Percentiles rank a stretch among this genome's conserved stretches.
phyloP scores from a whole-genome alignment of 2,797 vertebrate genomes.

The Myiothlypis chrysogaster region DNA sequence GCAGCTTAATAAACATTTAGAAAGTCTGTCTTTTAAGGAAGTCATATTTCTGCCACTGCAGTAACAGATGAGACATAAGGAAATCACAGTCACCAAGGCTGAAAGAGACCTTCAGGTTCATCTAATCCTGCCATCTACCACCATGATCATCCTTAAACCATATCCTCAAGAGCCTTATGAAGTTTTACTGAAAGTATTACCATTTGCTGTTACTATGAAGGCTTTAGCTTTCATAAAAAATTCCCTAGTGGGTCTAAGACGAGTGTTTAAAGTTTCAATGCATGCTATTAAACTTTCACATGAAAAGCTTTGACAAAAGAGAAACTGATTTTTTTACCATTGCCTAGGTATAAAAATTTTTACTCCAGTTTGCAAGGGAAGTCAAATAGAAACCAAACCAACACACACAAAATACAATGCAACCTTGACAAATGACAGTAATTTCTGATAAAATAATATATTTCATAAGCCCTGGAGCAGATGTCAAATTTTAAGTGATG shows the following conservation, averaged over 20 bases:
- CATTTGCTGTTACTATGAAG: not conserved
- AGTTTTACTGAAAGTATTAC: not conserved
- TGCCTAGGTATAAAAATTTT: rapidly evolving
- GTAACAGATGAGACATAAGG: not conserved
- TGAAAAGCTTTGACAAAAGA: not conserved
- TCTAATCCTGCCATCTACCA: not conserved
- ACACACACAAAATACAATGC: not conserved
- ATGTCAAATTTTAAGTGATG: not conserved
- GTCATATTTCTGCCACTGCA: not conserved
- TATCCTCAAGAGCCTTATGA: not conserved
- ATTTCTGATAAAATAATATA: not conserved
- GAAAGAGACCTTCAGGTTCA: not conserved
- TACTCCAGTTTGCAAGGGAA: not conserved
- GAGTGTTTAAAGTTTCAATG: not conserved
- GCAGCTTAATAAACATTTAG: not conserved
- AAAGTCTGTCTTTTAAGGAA: not conserved
- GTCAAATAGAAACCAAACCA: not conserved
- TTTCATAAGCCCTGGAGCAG: not conserved
- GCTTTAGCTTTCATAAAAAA: not conserved
- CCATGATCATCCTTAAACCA: not conserved
- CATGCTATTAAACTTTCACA: not conserved
- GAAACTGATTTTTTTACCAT: not conserved
- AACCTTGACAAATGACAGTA: not conserved
- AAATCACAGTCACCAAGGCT: not conserved
- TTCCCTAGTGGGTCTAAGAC: not conserved